Base-by-base conservation (phyloP, 2,113 vertebrate species). In the Sphaerodactylus townsendi region DNA sequence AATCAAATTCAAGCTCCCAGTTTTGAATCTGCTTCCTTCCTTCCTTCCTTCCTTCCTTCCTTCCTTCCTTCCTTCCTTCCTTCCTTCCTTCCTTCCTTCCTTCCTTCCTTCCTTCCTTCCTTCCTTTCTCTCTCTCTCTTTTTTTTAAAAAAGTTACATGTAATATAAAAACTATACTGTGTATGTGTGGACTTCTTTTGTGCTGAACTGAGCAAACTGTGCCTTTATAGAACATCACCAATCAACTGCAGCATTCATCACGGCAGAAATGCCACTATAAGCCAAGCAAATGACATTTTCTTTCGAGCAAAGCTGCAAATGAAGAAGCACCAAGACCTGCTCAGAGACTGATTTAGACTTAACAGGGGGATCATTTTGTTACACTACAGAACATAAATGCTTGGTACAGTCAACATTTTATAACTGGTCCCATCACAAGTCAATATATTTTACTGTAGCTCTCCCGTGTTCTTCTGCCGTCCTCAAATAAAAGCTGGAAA, bases 291-390 rank as follows among this genome's bases (percentile, higher is more conserved):
- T 83, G 69, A n/a, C 62, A 85, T 84, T 91, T 68, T 23, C 33
- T 39, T 62, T 85, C 23, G 14, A 90, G 73, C 77, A 62, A 64
- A 3, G n/a, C 46, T 86, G 44, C 78, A 70, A 68, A 77, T 87
- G 77, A 87, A 82, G 44, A 82, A 90, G n/a, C 62, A 87, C 56
- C 69, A 74, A 69, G 74, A 83, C 88, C 85, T 70, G 72, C 81
- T 90, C n/a, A 56, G 46, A 79, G 85, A 25, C 85, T 64, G 83
- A 93, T 92, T 95, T 92, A 92, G 53, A 85, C 71, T 86, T 88
- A 90, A 77, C 35, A 86, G 50, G 62, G 78, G 64, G 39, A 84
- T 86, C 81, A 93, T 91, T 91, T 91, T 84, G 37, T 69, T 75
- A 3, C 30, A 64, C 50, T 87, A 87, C 77, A 75, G 90, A 76